These are phyloP conservation scores for Tachuris rubrigastra DNA, from an alignment of 2,113 vertebrate species.

Conservation along the genomic window DNA sequence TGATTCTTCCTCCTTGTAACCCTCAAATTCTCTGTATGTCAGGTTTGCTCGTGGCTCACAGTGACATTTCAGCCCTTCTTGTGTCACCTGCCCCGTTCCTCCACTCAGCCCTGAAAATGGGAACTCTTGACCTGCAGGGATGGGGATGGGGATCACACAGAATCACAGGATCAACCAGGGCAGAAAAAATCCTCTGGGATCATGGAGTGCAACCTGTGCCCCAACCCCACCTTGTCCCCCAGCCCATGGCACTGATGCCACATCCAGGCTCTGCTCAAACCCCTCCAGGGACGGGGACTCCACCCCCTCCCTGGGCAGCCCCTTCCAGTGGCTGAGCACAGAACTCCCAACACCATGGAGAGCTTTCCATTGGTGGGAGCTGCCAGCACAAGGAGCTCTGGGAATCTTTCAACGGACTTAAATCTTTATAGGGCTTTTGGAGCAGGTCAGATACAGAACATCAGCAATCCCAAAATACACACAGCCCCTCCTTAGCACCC, in stretches of 20 bases:
- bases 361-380: accelerated
- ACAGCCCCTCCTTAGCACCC: too few relatives aligned
- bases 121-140: not conserved
- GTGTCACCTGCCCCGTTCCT: not conserved
- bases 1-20: too few relatives aligned
- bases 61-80: not conserved
- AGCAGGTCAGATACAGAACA: not conserved
- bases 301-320: too few relatives aligned
- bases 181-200: too few relatives aligned
- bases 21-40: accelerated
- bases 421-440: not conserved
- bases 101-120: accelerated
- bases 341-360: not conserved
- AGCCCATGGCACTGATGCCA: too few relatives aligned
- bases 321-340: too few relatives aligned
- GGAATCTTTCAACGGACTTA: accelerated
- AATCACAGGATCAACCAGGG: too few relatives aligned
- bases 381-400: not conserved
- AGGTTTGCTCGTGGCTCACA: not conserved
- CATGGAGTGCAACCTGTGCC: too few relatives aligned
- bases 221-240: too few relatives aligned
- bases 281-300: too few relatives aligned
- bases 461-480: too few relatives aligned
- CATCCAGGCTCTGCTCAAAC: too few relatives aligned
- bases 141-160: not conserved